Evolutionary conservation across 1,140 invertebrate species (phyloP).

Genomic region (Yoshiicerus persimilis): DNA sequence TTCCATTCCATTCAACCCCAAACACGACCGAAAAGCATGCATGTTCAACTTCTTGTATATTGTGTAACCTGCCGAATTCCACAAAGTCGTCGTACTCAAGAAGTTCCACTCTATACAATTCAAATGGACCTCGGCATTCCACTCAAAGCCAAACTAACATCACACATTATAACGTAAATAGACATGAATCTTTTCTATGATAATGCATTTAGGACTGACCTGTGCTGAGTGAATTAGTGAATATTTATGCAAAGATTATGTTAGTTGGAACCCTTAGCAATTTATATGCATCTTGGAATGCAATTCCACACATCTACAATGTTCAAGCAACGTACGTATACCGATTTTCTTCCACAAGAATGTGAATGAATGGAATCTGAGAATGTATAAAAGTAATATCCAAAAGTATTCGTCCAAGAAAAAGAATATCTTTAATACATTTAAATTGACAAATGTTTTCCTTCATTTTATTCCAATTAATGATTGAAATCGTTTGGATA

Average conservation of each 20-base stretch:
- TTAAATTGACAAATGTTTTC: no score
- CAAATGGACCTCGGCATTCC: constrained; percentile 17
- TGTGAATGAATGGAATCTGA: background rate
- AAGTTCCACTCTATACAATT: background rate
- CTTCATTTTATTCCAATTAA: no score
- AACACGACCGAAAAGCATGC: constrained; percentile 13
- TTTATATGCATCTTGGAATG: no score
- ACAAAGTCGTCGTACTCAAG: background rate
- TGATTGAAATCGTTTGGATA: no score
- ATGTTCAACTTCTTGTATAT: background rate
- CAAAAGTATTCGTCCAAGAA: no score
- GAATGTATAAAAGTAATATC: background rate
- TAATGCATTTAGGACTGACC: background rate
- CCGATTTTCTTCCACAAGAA: background rate
- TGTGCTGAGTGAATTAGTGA: constrained; percentile 17
- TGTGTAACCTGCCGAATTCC: constrained; percentile 12
- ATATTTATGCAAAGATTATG: constrained; percentile 7
- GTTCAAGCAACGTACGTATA: no score
- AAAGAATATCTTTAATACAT: no score
- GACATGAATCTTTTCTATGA: background rate
- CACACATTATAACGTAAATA: background rate
- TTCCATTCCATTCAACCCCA: constrained; percentile 15
- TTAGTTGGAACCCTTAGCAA: background rate
- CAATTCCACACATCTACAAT: no score
- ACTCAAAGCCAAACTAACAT: background rate